These are phyloP conservation scores for Drosophila suboccidentalis DNA, from an alignment of 2,888 invertebrate genomes.

Conservation along the genomic window DNA sequence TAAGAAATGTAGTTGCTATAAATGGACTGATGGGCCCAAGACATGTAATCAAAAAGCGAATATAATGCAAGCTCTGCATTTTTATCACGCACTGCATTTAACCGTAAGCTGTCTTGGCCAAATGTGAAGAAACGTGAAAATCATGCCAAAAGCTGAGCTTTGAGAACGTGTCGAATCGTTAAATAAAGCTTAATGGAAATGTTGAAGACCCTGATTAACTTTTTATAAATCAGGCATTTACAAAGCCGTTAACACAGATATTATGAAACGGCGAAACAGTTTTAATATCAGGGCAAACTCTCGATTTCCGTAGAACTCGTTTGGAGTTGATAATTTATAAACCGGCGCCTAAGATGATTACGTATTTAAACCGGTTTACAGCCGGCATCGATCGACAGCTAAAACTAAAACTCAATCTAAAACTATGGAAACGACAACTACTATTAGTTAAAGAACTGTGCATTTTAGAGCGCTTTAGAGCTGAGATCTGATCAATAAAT, in stretches of 20 bases:
- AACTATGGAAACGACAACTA: conserved; percentile 12
- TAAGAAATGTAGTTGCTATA: conserved; percentile 35
- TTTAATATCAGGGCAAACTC: conserved; percentile 45
- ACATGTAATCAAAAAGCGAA: conserved; percentile 11
- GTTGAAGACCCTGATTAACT: conserved; percentile 12
- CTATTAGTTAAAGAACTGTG: conserved; percentile 9
- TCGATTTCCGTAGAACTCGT: conserved; percentile 67
- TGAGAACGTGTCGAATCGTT: conserved; percentile 12
- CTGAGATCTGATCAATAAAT: conserved; percentile 42
- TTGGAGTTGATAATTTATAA: conserved; percentile 35
- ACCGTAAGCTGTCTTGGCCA: conserved; percentile 35
- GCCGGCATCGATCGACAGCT: conserved; percentile 21
- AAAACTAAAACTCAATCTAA: neutral
- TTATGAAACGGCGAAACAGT: conserved; percentile 38
- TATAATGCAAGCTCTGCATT: conserved; percentile 47
- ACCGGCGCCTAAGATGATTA: conserved; percentile 42
- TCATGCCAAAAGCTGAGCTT: conserved; percentile 15
- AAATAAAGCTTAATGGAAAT: conserved; percentile 6
- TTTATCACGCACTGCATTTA: conserved; percentile 49
- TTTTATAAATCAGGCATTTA: conserved; percentile 32
- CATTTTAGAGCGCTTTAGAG: conserved; percentile 21
- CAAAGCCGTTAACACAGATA: conserved; percentile 49
- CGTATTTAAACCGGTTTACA: conserved; percentile 57
- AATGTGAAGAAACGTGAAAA: conserved; percentile 41
- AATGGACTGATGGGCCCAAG: conserved; percentile 4